Conservation (phyloP, 1,140 invertebrate genomes). For the Scylla paramamosain region DNA sequence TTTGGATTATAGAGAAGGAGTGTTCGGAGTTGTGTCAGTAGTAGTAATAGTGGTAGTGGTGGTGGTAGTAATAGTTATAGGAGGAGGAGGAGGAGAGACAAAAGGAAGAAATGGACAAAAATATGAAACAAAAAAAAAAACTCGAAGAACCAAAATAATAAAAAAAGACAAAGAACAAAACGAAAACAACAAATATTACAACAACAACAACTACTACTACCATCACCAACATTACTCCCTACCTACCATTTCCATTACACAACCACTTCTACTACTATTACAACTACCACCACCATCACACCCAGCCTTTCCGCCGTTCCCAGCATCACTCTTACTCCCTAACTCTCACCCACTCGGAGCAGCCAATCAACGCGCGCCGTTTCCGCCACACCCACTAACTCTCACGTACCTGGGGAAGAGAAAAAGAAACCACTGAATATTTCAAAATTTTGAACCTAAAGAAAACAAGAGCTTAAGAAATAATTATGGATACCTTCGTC, state of each 20-base stretch:
- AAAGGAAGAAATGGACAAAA: too few species aligned
- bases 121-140: too few species aligned
- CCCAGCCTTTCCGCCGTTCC: too few species aligned
- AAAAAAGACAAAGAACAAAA: neutral
- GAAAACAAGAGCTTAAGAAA: too few species aligned
- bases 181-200: too few species aligned
- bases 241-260: too few species aligned
- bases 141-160: neutral
- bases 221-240: too few species aligned
- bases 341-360: neutral
- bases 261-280: neutral
- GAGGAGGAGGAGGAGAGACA: neutral
- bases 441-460: too few species aligned
- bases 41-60: neutral
- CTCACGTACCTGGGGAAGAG: neutral
- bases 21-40: too few species aligned
- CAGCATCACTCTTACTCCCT: neutral
- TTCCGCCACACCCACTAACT: neutral
- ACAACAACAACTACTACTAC: neutral
- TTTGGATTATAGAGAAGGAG: neutral
- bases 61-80: neutral
- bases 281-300: neutral
- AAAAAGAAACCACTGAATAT: neutral
- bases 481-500: too few species aligned
- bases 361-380: neutral